These are phyloP conservation scores for Actinopyga echinites DNA, from an alignment of 53 echinoderm and acorn worm genomes.

Conservation along the genomic window DNA sequence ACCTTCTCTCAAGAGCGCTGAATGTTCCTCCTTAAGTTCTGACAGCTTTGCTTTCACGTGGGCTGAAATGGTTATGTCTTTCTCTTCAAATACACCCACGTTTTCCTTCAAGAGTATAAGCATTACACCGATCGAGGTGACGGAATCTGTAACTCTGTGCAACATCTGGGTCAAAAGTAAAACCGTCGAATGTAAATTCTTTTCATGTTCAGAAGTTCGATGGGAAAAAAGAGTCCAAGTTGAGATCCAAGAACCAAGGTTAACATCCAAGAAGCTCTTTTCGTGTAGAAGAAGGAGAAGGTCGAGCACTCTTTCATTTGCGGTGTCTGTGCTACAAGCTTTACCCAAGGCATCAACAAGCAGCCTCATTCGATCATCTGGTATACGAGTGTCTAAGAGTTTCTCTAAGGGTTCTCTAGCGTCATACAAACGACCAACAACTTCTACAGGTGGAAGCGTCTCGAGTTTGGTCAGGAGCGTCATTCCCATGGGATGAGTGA, in stretches of 20 bases:
- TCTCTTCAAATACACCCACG: neutral
- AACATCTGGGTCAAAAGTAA: neutral
- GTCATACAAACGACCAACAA: neutral
- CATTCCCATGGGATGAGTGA: conserved; percentile 18
- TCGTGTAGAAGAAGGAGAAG: neutral
- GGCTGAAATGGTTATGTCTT: neutral
- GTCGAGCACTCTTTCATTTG: neutral
- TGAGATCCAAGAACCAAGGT: conserved; percentile 6
- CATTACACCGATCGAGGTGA: neutral
- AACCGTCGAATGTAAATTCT: neutral
- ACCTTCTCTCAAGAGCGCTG: neutral
- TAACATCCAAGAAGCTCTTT: conserved; percentile 21
- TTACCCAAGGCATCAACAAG: neutral
- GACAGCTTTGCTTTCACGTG: neutral
- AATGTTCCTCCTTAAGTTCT: neutral
- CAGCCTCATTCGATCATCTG: neutral
- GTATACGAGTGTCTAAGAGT: neutral
- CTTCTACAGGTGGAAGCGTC: neutral
- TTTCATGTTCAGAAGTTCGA: neutral
- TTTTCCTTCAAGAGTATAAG: neutral
- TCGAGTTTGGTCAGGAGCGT: neutral
- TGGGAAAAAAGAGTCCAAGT: neutral
- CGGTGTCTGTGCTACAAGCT: neutral
- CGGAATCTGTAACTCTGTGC: neutral
- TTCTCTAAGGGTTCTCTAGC: neutral